A percentile compares a stretch with the other conserved stretches of the same genome.
phyloP scores from a whole-genome alignment of 2,888 invertebrate species.

The Drosophila pullipes region DNA sequence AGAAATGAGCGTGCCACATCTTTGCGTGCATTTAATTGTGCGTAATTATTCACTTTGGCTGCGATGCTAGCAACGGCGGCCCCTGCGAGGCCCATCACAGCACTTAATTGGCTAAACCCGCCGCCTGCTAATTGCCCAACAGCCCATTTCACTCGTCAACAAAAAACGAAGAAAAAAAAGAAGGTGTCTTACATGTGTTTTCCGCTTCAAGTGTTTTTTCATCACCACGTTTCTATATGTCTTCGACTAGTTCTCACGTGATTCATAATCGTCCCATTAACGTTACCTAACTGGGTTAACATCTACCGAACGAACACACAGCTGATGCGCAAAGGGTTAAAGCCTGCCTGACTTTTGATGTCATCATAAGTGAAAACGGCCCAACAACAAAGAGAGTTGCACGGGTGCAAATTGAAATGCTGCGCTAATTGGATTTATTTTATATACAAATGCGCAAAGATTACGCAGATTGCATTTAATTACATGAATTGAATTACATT shows the following conservation, averaged over 20 bases:
- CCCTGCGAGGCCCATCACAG: slow-evolving; percentile 28
- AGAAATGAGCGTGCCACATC: slow-evolving; percentile 52
- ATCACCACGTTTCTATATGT: slow-evolving; percentile 9
- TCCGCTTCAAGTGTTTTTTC: slow-evolving; percentile 42
- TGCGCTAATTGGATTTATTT: slow-evolving; percentile 4
- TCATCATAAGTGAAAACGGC: slow-evolving; percentile 14
- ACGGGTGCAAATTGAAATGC: neutral
- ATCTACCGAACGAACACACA: neutral
- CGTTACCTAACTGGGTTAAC: slow-evolving; percentile 37
- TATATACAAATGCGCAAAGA: slow-evolving; percentile 1
- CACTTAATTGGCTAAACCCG: slow-evolving; percentile 57
- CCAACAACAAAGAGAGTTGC: slow-evolving; percentile 4
- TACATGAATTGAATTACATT: neutral
- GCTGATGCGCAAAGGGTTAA: slow-evolving; percentile 1
- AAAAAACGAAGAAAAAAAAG: neutral
- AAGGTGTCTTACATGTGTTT: slow-evolving; percentile 61
- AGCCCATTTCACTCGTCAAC: neutral
- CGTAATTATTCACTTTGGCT: slow-evolving; percentile 75
- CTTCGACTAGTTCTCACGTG: slow-evolving; percentile 47
- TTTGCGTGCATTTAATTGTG: slow-evolving; percentile 73
- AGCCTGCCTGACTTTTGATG: neutral
- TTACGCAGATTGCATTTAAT: slow-evolving; percentile 9
- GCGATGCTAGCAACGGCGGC: slow-evolving; percentile 43
- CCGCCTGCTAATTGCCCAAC: slow-evolving; percentile 58
- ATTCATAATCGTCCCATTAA: slow-evolving; percentile 55